These are phyloP conservation scores for Micromys minutus DNA, from an alignment of 2,113 vertebrate species.

Conservation along the genomic window DNA sequence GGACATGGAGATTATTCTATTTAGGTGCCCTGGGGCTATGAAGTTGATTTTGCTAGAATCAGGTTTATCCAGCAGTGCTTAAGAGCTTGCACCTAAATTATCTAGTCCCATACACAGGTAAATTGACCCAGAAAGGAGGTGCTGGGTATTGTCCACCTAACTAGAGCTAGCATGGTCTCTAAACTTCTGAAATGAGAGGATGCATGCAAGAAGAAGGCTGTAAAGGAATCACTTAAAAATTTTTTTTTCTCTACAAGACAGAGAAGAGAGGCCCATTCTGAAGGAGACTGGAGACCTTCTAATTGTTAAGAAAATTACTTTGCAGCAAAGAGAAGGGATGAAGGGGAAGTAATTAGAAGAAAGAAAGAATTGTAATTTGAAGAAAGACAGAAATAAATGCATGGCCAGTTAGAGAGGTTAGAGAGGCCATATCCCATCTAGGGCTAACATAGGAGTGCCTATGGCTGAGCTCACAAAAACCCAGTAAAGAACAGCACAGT, in stretches of 20 bases:
- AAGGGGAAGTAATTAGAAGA: background rate
- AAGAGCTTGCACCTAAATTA: constrained; percentile 3
- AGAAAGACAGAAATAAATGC: background rate
- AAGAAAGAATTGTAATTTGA: background rate
- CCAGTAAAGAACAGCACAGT: constrained; percentile 4
- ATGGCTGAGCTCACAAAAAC: background rate
- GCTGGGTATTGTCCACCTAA: background rate
- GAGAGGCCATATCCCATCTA: background rate
- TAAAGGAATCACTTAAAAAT: background rate
- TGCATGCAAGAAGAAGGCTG: background rate
- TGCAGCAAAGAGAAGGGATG: background rate
- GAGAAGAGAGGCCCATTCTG: background rate
- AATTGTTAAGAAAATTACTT: constrained; percentile 43
- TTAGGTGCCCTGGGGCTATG: background rate
- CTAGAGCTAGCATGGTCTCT: background rate
- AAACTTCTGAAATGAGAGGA: background rate
- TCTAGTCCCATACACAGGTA: background rate
- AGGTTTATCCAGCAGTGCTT: constrained; percentile 13
- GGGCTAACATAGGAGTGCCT: background rate
- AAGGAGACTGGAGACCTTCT: background rate
- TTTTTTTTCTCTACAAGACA: constrained; percentile 16
- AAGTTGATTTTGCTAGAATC: background rate
- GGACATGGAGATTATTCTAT: background rate
- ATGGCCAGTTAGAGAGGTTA: background rate
- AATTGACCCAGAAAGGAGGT: background rate